Conservation (phyloP, 2,113 vertebrate genomes). For the Xenopus borealis region DNA sequence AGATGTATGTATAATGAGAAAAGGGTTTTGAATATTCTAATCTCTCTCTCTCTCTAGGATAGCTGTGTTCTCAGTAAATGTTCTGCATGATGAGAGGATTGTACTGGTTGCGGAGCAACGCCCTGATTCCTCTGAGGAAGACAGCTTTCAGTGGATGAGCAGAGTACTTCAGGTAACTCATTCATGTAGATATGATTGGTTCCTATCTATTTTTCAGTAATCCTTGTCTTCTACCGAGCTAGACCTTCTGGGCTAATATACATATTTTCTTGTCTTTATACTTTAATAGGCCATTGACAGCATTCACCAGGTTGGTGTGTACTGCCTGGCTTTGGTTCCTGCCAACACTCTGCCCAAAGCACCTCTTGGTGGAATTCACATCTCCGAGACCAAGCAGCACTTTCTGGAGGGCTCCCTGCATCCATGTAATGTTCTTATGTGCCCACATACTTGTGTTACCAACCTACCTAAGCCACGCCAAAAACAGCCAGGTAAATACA, state of each 20-base stretch:
- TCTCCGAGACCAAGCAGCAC: conserved; percentile 93
- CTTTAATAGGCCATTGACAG: conserved; percentile 85
- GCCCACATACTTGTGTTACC: conserved; percentile 92
- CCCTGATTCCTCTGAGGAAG: conserved; percentile 91
- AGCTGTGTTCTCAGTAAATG: conserved; percentile 89
- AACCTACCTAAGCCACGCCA: conserved; percentile 94
- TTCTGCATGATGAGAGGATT: conserved; percentile 88
- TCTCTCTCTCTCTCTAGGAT: conserved; percentile 68
- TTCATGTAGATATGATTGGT: conserved; percentile 26
- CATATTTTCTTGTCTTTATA: not conserved
- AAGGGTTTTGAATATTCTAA: not conserved
- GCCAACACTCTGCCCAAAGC: conserved; percentile 95
- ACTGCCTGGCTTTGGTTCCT: conserved; percentile 93
- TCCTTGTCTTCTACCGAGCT: not conserved
- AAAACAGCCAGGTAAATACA: conserved; percentile 84
- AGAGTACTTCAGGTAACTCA: conserved; percentile 86
- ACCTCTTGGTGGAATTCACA: conserved; percentile 89
- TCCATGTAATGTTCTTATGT: conserved; percentile 93
- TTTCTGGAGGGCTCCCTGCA: conserved; percentile 90
- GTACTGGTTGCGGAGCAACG: conserved; percentile 94
- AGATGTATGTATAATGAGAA: not conserved
- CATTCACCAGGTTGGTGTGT: conserved; percentile 94
- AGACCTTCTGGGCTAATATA: too few relatives aligned
- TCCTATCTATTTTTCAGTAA: not conserved
- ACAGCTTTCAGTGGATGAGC: conserved; percentile 99